Evolutionary conservation across 2,888 invertebrate species (phyloP).

Genomic region (Ernsta delagoae): DNA sequence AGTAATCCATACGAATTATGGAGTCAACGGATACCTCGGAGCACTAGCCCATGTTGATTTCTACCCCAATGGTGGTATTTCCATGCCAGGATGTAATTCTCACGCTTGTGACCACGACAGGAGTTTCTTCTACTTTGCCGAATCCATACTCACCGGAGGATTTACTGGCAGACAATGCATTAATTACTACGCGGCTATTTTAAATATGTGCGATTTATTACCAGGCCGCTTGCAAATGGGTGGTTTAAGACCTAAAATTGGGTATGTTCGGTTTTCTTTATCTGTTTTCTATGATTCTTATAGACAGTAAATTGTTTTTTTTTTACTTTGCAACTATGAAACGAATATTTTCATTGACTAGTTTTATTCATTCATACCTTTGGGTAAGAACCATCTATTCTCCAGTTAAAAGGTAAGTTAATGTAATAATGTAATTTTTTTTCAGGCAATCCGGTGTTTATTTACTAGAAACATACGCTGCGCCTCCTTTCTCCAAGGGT

Average conservation of each 20-base stretch:
- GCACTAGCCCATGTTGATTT: constrained; percentile 64
- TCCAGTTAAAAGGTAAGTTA: too few relatives aligned
- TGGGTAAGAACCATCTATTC: too few relatives aligned
- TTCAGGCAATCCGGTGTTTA: constrained; percentile 48
- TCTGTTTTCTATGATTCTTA: too few relatives aligned
- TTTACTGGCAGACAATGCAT: constrained; percentile 64
- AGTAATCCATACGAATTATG: constrained; percentile 68
- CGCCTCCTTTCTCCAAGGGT: constrained; percentile 59
- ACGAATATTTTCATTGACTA: too few relatives aligned
- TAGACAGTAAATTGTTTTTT: too few relatives aligned
- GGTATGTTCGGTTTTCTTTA: constrained; percentile 49
- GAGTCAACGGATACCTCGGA: constrained; percentile 59
- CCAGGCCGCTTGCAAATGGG: constrained; percentile 63
- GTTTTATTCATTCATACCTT: too few relatives aligned
- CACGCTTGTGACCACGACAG: constrained; percentile 62
- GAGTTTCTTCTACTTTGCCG: constrained; percentile 63
- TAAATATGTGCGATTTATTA: constrained; percentile 52
- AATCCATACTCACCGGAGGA: constrained; percentile 58
- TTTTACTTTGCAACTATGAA: too few relatives aligned
- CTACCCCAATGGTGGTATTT: constrained; percentile 66
- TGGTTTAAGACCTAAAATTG: constrained; percentile 61
- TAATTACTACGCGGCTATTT: constrained; percentile 59
- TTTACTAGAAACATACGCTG: constrained; percentile 59
- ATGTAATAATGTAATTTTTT: too few relatives aligned
- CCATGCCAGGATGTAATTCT: constrained; percentile 67